A percentile compares a stretch with the other conserved stretches of the same genome.
phyloP scores from a whole-genome alignment of 2,888 invertebrate genomes.

The Tenthredo notha region DNA sequence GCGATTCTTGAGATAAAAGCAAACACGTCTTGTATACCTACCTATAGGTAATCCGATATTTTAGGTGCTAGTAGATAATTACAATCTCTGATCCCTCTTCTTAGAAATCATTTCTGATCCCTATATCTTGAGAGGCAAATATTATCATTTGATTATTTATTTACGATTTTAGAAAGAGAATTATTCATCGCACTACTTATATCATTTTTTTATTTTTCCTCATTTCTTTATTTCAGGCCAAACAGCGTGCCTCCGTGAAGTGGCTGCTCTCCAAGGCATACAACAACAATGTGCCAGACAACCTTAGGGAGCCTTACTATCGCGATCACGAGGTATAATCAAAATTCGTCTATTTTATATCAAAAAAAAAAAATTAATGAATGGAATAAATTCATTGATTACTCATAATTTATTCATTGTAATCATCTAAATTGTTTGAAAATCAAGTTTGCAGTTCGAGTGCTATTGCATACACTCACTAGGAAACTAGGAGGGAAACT shows the following conservation, averaged over 20 bases:
- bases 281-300: constrained; percentile 96
- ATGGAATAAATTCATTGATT: neutral
- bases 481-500: neutral
- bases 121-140: neutral
- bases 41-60: neutral
- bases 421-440: no score
- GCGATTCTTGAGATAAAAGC: neutral
- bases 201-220: neutral
- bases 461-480: no score
- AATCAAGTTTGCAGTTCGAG: no score
- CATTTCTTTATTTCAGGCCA: constrained; percentile 87
- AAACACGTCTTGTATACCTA: neutral
- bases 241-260: constrained; percentile 96
- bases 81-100: constrained; percentile 7
- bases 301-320: constrained; percentile 96
- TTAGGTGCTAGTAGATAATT: constrained; percentile 16
- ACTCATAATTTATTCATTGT: no score
- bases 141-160: neutral
- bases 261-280: constrained; percentile 98
- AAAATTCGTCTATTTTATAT: constrained; percentile 38
- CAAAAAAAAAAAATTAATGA: neutral
- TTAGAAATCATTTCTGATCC: neutral
- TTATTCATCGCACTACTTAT: neutral
- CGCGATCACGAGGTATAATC: constrained; percentile 91
- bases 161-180: neutral